A percentile compares a stretch with the other conserved stretches of the same genome.
These are phyloP conservation scores for Argyresthia goedartella DNA, from an alignment of 2,888 invertebrate species.

Conservation along the genomic window DNA sequence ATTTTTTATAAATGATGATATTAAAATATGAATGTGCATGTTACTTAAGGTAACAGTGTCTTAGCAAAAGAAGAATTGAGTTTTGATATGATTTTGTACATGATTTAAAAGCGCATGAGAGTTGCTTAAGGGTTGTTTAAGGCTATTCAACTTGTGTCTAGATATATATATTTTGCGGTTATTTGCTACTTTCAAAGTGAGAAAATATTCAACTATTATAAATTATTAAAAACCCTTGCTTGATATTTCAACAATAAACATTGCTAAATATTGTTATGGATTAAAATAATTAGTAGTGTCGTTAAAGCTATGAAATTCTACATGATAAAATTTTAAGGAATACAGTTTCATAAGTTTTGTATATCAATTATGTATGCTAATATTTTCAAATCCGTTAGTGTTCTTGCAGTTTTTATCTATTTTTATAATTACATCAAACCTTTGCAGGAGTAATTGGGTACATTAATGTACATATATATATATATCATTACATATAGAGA, in stretches of 20 bases:
- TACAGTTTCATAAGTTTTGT: conserved; percentile 27
- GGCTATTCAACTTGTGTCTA: neutral
- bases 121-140: neutral
- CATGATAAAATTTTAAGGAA: conserved; percentile 26
- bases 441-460: neutral
- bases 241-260: too few species aligned
- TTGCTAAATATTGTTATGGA: too few species aligned
- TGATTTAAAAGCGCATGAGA: neutral
- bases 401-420: conserved; percentile 45
- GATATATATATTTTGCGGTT: neutral
- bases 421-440: neutral
- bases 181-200: neutral
- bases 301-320: conserved; percentile 39
- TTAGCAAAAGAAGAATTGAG: too few species aligned
- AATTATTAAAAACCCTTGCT: too few species aligned
- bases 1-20: neutral
- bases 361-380: conserved; percentile 13
- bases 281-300: too few species aligned
- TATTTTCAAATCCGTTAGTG: conserved; percentile 64
- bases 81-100: conserved; percentile 1
- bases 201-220: neutral
- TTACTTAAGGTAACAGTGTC: conserved; percentile 1
- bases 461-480: too few species aligned
- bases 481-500: too few species aligned
- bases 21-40: neutral